Percentiles rank a stretch among this genome's conserved stretches.
These are phyloP conservation scores for Euplagia quadripunctaria DNA, from an alignment of 2,888 invertebrate genomes.

Conservation along the genomic window DNA sequence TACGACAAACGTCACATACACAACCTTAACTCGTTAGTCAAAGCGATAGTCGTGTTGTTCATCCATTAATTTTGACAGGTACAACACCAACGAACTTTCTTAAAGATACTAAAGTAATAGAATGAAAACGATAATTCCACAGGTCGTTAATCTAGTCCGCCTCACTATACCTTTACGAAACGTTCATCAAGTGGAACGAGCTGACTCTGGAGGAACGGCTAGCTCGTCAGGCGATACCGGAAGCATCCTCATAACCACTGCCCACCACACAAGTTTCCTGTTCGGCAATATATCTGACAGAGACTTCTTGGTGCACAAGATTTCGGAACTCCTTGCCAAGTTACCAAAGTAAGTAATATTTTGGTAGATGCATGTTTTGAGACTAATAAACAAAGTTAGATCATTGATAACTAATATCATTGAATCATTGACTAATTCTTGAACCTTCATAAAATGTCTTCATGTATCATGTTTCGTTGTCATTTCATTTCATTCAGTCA, in stretches of 20 bases:
- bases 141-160: conserved; percentile 93
- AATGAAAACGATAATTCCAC: conserved; percentile 16
- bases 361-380: conserved; percentile 13
- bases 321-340: conserved; percentile 94
- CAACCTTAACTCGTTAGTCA: too few relatives aligned
- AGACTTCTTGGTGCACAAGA: conserved; percentile 95
- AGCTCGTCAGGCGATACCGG: conserved; percentile 85
- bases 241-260: conserved; percentile 94
- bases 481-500: too few relatives aligned
- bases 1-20: not conserved
- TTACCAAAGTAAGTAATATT: conserved; percentile 80
- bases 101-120: not conserved
- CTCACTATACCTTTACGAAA: conserved; percentile 96
- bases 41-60: too few relatives aligned
- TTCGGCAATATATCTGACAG: conserved; percentile 96
- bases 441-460: not conserved
- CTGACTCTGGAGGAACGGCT: conserved; percentile 90
- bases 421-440: conserved; percentile 4
- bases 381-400: not conserved
- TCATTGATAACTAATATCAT: conserved; percentile 3
- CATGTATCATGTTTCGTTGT: not conserved
- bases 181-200: conserved; percentile 92
- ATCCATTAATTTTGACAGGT: too few relatives aligned
- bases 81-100: not conserved
- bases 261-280: conserved; percentile 93